phyloP scores from a whole-genome alignment of 2,888 invertebrate species.

The Carcina quercana region DNA sequence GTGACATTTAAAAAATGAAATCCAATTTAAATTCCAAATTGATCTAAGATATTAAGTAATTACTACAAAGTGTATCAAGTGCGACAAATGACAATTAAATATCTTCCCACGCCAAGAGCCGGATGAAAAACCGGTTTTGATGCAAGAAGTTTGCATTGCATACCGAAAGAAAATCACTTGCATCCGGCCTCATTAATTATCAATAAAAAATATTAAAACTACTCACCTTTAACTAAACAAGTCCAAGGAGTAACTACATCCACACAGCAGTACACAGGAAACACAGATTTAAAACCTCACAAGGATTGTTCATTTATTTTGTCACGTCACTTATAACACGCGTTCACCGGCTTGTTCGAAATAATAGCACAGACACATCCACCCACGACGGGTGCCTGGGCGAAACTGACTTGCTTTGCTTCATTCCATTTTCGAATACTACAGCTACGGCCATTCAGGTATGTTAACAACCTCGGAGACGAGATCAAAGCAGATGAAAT shows the following conservation, averaged over 20 bases:
- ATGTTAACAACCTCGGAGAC: slow-evolving; percentile 57
- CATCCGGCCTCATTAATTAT: slow-evolving; percentile 44
- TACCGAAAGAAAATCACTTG: slow-evolving; percentile 57
- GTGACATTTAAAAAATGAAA: too few species aligned
- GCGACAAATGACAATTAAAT: too few species aligned
- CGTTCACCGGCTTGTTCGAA: slow-evolving; percentile 30
- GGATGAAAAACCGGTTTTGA: slow-evolving; percentile 64
- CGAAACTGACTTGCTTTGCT: slow-evolving; percentile 36
- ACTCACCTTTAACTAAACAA: slow-evolving; percentile 41
- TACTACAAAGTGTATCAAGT: too few species aligned
- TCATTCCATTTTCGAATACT: slow-evolving; percentile 58
- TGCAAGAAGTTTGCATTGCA: too few species aligned
- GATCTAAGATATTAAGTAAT: too few species aligned
- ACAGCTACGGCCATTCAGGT: slow-evolving; percentile 66
- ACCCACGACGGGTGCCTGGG: slow-evolving; percentile 21
- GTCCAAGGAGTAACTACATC: slow-evolving; percentile 25
- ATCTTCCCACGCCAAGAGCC: slow-evolving; percentile 64
- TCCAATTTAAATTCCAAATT: too few species aligned
- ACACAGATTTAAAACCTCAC: slow-evolving; percentile 54
- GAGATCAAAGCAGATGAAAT: slow-evolving; percentile 32
- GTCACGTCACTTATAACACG: slow-evolving; percentile 36
- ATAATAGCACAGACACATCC: slow-evolving; percentile 22
- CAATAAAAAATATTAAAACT: slow-evolving; percentile 37
- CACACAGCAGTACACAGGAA: slow-evolving; percentile 32
- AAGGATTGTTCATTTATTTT: slow-evolving; percentile 22